Conservation (phyloP, 2,888 invertebrate genomes). For the Coleophora flavipennella region DNA sequence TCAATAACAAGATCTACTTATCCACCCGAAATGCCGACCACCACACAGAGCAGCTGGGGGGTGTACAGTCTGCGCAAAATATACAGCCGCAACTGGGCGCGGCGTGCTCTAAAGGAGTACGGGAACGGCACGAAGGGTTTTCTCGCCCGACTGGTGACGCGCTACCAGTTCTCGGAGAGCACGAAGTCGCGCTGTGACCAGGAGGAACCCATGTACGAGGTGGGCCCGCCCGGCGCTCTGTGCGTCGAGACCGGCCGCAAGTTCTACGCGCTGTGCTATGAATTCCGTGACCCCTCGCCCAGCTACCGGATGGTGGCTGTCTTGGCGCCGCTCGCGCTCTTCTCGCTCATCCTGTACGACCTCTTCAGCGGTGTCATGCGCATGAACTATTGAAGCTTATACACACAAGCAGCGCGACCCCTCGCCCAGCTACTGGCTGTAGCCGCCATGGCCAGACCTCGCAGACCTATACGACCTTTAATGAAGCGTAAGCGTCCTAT, state of each 20-base stretch:
- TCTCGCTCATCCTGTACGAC: constrained; percentile 55
- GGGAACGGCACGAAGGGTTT: constrained; percentile 39
- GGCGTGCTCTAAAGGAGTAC: constrained; percentile 18
- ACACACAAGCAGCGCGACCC: neutral
- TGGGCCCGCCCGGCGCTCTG: constrained; percentile 39
- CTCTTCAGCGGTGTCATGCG: constrained; percentile 58
- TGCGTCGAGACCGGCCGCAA: constrained; percentile 44
- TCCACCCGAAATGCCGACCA: neutral
- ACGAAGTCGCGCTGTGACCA: constrained; percentile 39
- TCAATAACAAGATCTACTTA: neutral
- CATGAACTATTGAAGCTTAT: constrained; percentile 28
- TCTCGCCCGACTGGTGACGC: constrained; percentile 43
- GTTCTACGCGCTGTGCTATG: constrained; percentile 45
- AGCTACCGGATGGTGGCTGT: constrained; percentile 52
- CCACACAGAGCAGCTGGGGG: constrained; percentile 21
- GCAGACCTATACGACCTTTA: neutral
- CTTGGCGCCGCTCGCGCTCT: constrained; percentile 49
- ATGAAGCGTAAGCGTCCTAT: too few species aligned
- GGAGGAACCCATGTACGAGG: constrained; percentile 37
- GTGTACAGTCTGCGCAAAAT: constrained; percentile 33
- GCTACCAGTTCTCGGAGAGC: constrained; percentile 40
- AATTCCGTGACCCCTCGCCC: constrained; percentile 47
- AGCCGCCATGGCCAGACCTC: neutral
- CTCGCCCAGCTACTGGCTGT: neutral
- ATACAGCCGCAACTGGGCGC: constrained; percentile 32